Evolutionary conservation across 2,888 invertebrate genomes (phyloP), one percentile per base, ranked within the genome.

Genomic region (Meandrusa payeni): DNA sequence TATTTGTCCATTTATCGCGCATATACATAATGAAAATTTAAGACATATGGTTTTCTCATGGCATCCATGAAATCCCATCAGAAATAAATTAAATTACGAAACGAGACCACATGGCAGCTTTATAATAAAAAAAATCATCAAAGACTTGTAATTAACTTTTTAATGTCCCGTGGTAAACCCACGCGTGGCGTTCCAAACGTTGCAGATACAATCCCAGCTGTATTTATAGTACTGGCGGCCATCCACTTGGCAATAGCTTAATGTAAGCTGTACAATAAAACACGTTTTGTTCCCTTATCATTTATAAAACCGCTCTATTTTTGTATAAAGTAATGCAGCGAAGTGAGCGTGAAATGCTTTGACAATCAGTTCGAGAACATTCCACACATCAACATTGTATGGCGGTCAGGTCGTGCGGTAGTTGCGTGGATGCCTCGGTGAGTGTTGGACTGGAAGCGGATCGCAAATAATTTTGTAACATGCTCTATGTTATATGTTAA

Each of bases 151-250:
- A 36, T 36, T 24, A 36, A 24, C 24, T 36, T 36, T 29, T 40
- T 11, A 10, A 10, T 9, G 3, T 6, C 9, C 24, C 5, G 15
- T 6, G 24, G 10, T 36, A 36, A 36, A 15, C 36, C 24, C 24
- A 37, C 37, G 26, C 37, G 27, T 6, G 17, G 27, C 37, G 27
- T 27, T 11, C 27, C 37, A 12, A 22, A 29, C 28, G 27, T 26
- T 26, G 12, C n/a, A 36, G 34, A 28, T 41, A 17, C 23, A 28
- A 28, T 29, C 15, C 20, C 23, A 7, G 20, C 11, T 10, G 13
- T 34, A 42, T 17, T 64, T 59, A 64, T 67, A 65, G 55, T 54
- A 44, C 61, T 77, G 78, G 74, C 74, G 51, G 47, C 48, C 47
- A 55, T 66, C 62, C 65, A 65, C 57, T 66, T 68, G 68, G 65